phyloP scores from a whole-genome alignment of 2,797 vertebrate species.

The Phataginus tetradactyla region DNA sequence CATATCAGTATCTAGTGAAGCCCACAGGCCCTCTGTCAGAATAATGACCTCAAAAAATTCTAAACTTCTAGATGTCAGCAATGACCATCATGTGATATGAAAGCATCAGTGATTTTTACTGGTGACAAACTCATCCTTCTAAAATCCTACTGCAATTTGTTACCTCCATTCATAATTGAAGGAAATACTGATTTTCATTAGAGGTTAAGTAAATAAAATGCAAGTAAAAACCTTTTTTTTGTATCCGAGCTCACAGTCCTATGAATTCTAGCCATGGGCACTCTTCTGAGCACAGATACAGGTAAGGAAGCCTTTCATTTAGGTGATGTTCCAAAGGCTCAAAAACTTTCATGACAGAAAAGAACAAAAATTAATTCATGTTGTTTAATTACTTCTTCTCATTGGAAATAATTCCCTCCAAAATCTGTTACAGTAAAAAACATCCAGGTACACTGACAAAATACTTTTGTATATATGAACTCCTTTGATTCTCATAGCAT shows the following conservation, averaged over 20 bases:
- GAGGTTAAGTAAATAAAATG: conserved; percentile 1
- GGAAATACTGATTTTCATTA: conserved; percentile 9
- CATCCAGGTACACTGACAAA: background rate
- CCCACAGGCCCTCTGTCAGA: background rate
- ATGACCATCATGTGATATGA: background rate
- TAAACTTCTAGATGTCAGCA: conserved; percentile 10
- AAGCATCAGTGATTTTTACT: background rate
- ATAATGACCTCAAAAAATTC: background rate
- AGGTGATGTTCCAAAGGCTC: background rate
- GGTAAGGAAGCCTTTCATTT: background rate
- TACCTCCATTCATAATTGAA: background rate
- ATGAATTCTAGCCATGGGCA: background rate
- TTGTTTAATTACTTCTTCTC: conserved; percentile 32
- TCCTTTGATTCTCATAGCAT: background rate
- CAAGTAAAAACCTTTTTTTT: background rate
- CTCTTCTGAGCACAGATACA: background rate
- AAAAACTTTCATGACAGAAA: background rate
- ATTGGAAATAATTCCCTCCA: background rate
- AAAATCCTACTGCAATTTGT: background rate
- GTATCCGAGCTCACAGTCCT: background rate
- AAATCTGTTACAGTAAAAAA: background rate
- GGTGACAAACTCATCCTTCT: background rate
- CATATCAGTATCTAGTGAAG: background rate
- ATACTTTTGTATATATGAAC: background rate
- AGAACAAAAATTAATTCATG: background rate